A percentile compares a stretch with the other conserved stretches of the same genome.
Evolutionary conservation across 2,888 invertebrate genomes (phyloP).

Genomic region (Pediacus dermestoides): DNA sequence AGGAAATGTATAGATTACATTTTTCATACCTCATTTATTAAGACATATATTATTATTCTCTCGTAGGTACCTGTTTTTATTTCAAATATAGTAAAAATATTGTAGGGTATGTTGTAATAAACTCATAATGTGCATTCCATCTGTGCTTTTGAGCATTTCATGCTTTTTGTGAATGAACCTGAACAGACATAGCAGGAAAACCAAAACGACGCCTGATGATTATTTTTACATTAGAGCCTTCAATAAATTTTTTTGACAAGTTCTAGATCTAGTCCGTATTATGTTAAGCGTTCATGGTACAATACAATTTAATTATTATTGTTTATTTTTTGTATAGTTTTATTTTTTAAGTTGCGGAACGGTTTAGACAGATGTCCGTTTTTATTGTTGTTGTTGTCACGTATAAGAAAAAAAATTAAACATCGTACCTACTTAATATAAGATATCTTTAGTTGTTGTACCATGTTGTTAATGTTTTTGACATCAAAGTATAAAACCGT

Average conservation of each 20-base stretch:
- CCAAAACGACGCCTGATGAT: too few relatives aligned
- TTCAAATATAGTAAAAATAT: conserved; percentile 12
- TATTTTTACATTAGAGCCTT: background rate
- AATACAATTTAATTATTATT: conserved; percentile 23
- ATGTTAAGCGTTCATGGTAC: conserved; percentile 21
- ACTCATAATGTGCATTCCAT: conserved; percentile 30
- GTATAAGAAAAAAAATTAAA: too few relatives aligned
- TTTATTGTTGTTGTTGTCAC: too few relatives aligned
- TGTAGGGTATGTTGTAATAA: conserved; percentile 21
- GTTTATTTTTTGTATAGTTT: conserved; percentile 22
- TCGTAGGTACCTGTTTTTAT: conserved; percentile 17
- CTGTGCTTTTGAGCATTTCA: conserved; percentile 24
- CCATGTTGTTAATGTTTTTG: too few relatives aligned
- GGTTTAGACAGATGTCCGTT: too few relatives aligned
- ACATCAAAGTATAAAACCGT: too few relatives aligned
- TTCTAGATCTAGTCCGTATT: conserved; percentile 35
- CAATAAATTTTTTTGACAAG: conserved; percentile 20
- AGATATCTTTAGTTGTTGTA: too few relatives aligned
- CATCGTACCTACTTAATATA: too few relatives aligned
- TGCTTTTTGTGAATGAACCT: conserved; percentile 6
- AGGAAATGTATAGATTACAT: conserved; percentile 21
- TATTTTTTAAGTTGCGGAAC: too few relatives aligned
- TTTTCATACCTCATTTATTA: conserved; percentile 15
- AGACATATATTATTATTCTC: conserved; percentile 8
- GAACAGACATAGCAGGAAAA: too few relatives aligned